Evolutionary conservation across 2,113 vertebrate species (phyloP).

Genomic region (Benitochromis conjunctus): DNA sequence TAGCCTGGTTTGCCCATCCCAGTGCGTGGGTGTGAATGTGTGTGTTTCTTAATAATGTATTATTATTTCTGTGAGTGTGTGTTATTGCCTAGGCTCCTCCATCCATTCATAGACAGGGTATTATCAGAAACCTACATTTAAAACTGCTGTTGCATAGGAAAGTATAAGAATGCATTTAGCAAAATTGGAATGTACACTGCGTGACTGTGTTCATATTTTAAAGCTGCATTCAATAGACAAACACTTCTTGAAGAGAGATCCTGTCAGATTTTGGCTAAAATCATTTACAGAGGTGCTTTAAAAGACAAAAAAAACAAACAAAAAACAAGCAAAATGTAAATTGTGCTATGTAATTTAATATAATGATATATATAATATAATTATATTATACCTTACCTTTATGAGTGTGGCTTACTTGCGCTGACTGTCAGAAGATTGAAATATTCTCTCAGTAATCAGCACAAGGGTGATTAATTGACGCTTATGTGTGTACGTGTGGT

Average conservation of each 20-base stretch:
- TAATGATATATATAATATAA: no score
- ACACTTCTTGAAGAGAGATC: not conserved
- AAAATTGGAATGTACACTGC: not conserved
- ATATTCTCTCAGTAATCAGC: slow-evolving; percentile 1
- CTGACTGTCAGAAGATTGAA: not conserved
- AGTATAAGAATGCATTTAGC: not conserved
- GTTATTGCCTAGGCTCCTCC: not conserved
- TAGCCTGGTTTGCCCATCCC: not conserved
- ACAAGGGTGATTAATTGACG: not conserved
- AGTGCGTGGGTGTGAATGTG: not conserved
- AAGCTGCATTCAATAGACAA: not conserved
- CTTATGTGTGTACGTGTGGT: not conserved
- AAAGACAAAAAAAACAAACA: not conserved
- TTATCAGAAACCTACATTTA: slow-evolving; percentile 17
- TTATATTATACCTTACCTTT: not conserved
- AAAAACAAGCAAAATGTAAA: not conserved
- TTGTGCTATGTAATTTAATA: not conserved
- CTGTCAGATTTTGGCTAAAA: not conserved
- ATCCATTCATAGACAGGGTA: not conserved
- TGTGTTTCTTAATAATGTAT: slow-evolving; percentile 12
- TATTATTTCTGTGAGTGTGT: not conserved
- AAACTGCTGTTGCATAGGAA: not conserved
- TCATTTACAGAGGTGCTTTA: not conserved
- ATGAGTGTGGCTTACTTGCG: not conserved
- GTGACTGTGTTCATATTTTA: not conserved